Base-by-base conservation (phyloP, 2,113 vertebrate species). In the Hystrix cristata region DNA sequence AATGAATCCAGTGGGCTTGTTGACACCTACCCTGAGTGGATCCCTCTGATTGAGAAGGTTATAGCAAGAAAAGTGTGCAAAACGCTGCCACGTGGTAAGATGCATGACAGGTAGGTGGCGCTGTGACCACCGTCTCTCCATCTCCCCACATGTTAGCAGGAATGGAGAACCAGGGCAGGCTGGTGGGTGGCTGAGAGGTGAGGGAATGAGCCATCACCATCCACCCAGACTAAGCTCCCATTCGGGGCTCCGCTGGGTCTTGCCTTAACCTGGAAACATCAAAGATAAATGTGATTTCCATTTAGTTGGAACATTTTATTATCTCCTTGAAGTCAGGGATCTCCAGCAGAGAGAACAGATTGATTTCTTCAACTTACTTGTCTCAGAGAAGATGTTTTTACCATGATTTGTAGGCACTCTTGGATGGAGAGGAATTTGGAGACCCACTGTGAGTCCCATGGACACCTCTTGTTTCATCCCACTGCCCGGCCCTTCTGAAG, bases 261-360 rank as follows among this genome's bases (percentile, higher is more conserved):
- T 31, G 34, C 72, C 64, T 76, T 85, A 29, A 57, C 72, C 78
- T 69, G 55, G 88, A 62, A 72, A 83, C 86, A 87, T 64, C 64
- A 67, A 76, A 96, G 94, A 78, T 94, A 86, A 80, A 82, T 82
- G 67, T 59, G 87, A 57, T 93, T 96, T 86, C 60, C 84, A 60
- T 92, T 78, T 83, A 74, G 79, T 27, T 82, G 83, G 67, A 62
- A 90, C 67, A 74, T 90, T 96, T 89, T 87, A 79, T 94, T n/a
- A 80, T 31, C 84, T 94, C 62, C 38, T 51, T 86, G 90, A 93
- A 95, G 79, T 43, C 48, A 55, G 59, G 34, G 78, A 43, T 65
- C 74, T 87, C 80, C 55, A 87, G 93, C 3, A 3, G 84, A 95
- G 90, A 72, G 90, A 53, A 51, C 25, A 76, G 80, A 59, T 92